Evolutionary conservation across 2,797 vertebrate species (phyloP).

Genomic region (Alca torda): DNA sequence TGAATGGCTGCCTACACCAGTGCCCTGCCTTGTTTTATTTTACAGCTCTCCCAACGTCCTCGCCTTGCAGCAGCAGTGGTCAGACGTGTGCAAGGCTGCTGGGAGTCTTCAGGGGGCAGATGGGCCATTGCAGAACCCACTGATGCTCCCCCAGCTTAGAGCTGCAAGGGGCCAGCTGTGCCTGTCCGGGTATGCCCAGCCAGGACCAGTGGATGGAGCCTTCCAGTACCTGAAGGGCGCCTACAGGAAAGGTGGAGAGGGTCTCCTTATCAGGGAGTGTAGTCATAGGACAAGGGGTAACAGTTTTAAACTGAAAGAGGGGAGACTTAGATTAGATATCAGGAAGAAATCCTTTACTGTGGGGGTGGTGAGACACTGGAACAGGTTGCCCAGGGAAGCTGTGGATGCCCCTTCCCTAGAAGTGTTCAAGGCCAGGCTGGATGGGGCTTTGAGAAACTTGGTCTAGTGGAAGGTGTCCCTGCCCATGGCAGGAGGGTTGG

Average conservation of each 20-base stretch:
- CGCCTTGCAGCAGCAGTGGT: background rate
- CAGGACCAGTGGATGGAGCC: background rate
- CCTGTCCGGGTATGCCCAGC: background rate
- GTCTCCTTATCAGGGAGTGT: background rate
- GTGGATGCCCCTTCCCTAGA: background rate
- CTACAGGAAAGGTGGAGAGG: background rate
- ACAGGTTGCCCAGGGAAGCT: background rate
- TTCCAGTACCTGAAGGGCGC: background rate
- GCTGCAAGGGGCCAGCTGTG: background rate
- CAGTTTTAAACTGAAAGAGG: background rate
- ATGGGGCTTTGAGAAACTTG: background rate
- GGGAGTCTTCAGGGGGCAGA: background rate
- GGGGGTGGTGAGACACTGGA: background rate
- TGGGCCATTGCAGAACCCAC: background rate
- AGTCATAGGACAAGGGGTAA: background rate
- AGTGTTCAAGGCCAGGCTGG: background rate
- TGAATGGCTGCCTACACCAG: background rate
- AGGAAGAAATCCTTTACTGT: background rate
- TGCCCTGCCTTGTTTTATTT: background rate
- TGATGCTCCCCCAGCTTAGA: background rate
- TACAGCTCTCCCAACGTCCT: background rate
- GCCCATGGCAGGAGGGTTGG: background rate
- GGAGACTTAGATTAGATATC: background rate
- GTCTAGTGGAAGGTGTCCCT: background rate
- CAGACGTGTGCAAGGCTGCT: background rate